These are phyloP conservation scores for Hydractinia symbiolongicarpus DNA, from an alignment of 30 jellyfish, hydroid and myxozoan species.

Conservation along the genomic window DNA sequence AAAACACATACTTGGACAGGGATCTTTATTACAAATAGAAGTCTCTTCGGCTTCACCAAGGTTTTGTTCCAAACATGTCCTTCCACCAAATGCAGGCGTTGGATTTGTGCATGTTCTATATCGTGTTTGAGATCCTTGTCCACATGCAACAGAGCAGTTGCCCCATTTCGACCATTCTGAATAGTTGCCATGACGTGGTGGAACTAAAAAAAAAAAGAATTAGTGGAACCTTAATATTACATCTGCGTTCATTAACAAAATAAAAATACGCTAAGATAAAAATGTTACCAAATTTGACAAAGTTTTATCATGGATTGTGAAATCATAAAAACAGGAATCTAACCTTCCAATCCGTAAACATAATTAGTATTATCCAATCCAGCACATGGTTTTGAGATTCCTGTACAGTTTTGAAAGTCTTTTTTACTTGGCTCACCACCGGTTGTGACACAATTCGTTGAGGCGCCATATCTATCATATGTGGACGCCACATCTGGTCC, in stretches of 20 bases:
- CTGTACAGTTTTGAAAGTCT: slow-evolving; percentile 58
- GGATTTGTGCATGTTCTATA: slow-evolving; percentile 86
- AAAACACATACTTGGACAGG: slow-evolving; percentile 59
- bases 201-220: not conserved
- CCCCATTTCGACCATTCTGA: slow-evolving; percentile 71
- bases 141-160: slow-evolving; percentile 55
- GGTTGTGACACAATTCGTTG: slow-evolving; percentile 65
- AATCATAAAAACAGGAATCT: not conserved
- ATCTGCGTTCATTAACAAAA: not conserved
- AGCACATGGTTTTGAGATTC: slow-evolving; percentile 52
- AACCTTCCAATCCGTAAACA: slow-evolving; percentile 69
- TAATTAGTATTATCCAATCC: slow-evolving; percentile 80
- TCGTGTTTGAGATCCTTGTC: slow-evolving; percentile 57
- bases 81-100: slow-evolving; percentile 71
- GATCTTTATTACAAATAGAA: slow-evolving; percentile 50
- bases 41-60: slow-evolving; percentile 69
- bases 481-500: slow-evolving; percentile 86
- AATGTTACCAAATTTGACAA: not conserved
- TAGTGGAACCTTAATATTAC: not conserved
- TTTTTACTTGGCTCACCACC: slow-evolving; percentile 83
- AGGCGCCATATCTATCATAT: slow-evolving; percentile 62
- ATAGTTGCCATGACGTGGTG: slow-evolving; percentile 52
- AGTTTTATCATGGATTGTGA: not conserved
- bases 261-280: not conserved
- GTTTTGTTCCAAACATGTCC: slow-evolving; percentile 61